Base-by-base conservation (phyloP, 2,797 vertebrate genomes). In the Tinamus major region DNA sequence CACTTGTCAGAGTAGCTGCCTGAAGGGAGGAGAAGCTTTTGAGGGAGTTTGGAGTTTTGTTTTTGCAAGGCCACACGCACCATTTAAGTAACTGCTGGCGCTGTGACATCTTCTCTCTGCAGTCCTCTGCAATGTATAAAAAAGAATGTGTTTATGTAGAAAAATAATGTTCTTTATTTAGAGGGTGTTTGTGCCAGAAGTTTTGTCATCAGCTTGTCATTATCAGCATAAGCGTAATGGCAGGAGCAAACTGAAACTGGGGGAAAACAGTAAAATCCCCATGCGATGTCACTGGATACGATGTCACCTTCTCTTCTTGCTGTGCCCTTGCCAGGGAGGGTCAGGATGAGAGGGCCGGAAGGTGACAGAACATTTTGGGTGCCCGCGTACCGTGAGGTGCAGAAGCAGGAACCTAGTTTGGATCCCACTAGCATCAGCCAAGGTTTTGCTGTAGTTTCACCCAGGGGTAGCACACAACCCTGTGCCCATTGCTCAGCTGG, bases 1-100 rank as follows among this genome's bases (percentile, higher is more conserved):
- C 86, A 76, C 82, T 90, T 93, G 91, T 85, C 88, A 85, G 76
- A 81, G 51, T 65, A 81, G 69, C 90, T 87, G 85, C 76, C 80
- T 62, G 24, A 83, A 88, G 75, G 72, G 64, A 83, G 75, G 69
- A 67, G 75, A 76, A 81, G 14, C 31, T 80, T 83, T 51, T 55
- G 4, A 4, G 41, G 90, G 41, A 12, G 14, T 29, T 53, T 29
- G 26, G 51, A 17, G 35, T 8, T 61, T 79, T 82, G 18, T 63
- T 94, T 94, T 84, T 87, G 58, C 70, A 77, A 95, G 76, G 81
- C 89, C 88, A 67, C 69, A 33, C 78, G 65, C 24, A 3, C 86
- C 53, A 27, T 90, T 48, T 85, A 89, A 93, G 72, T 79, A 85
- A 90, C 71, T 92, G 85, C 56, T 79, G 77, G 65, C 48, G 41